phyloP scores from a whole-genome alignment of 2,113 vertebrate species.

The Alces alces region DNA sequence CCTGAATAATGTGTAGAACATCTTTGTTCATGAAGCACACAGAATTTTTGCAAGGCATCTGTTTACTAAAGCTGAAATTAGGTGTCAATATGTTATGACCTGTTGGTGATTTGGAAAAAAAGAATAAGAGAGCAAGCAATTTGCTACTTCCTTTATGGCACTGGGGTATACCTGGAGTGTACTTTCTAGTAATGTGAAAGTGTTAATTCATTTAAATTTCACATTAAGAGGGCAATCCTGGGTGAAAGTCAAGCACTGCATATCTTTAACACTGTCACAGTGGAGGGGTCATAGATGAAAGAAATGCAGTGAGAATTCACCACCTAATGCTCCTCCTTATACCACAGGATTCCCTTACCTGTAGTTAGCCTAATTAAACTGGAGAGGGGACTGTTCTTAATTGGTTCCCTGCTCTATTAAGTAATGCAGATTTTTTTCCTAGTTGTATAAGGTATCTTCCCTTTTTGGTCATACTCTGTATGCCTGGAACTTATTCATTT shows the following conservation, averaged over 20 bases:
- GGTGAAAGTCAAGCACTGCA: slow-evolving; percentile 70
- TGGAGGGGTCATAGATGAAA: slow-evolving; percentile 67
- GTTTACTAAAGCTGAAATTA: background rate
- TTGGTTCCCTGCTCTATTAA: slow-evolving; percentile 84
- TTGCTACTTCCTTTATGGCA: background rate
- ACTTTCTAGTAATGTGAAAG: background rate
- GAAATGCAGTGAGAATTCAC: slow-evolving; percentile 58
- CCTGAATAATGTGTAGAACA: background rate
- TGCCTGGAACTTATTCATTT: slow-evolving; percentile 72
- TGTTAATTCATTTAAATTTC: slow-evolving; percentile 54
- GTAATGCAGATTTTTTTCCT: slow-evolving; percentile 80
- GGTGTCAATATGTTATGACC: background rate
- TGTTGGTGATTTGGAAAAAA: slow-evolving; percentile 28
- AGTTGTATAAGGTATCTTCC: slow-evolving; percentile 56
- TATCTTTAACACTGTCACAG: slow-evolving; percentile 69
- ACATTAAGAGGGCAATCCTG: slow-evolving; percentile 49
- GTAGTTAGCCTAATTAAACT: slow-evolving; percentile 88
- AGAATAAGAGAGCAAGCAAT: background rate
- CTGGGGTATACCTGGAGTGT: background rate
- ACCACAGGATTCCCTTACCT: slow-evolving; percentile 82
- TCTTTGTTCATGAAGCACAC: background rate
- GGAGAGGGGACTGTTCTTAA: slow-evolving; percentile 83
- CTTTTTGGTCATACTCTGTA: slow-evolving; percentile 58
- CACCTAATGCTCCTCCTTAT: slow-evolving; percentile 72
- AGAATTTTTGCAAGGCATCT: background rate